Conservation (phyloP, 2,797 vertebrate genomes). For the Urocyon cinereoargenteus region DNA sequence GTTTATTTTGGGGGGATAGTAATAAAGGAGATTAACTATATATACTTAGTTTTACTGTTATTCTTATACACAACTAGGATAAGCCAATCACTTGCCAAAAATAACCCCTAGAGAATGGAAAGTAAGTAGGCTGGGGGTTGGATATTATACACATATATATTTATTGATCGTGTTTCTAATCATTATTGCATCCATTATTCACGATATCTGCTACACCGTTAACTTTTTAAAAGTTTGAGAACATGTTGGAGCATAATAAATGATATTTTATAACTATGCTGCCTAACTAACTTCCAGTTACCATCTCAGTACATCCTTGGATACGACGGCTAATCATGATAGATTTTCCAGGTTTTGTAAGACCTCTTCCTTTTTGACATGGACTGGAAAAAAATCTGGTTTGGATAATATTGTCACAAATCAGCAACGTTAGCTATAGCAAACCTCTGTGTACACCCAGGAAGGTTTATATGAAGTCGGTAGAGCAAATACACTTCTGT, state of each 20-base stretch:
- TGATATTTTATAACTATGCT: background rate
- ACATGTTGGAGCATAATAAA: background rate
- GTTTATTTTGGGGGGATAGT: background rate
- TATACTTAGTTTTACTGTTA: background rate
- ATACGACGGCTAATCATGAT: background rate
- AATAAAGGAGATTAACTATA: background rate
- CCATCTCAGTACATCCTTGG: background rate
- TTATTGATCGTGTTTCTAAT: background rate
- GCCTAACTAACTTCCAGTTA: background rate
- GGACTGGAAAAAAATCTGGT: background rate
- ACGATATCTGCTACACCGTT: background rate
- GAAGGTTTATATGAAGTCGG: background rate
- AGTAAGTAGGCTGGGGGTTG: background rate
- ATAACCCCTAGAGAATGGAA: background rate
- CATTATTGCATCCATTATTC: background rate
- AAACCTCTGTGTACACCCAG: background rate
- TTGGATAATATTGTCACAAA: slow-evolving; percentile 11
- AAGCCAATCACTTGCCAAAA: background rate
- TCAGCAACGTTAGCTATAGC: background rate
- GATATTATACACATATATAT: background rate
- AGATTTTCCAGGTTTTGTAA: background rate
- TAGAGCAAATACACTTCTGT: background rate
- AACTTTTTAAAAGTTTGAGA: background rate
- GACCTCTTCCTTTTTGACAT: background rate
- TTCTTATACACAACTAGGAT: background rate